Evolutionary conservation across 2,797 vertebrate genomes (phyloP), one percentile per base, ranked within the genome.

Genomic region (Rhinophrynus dorsalis): DNA sequence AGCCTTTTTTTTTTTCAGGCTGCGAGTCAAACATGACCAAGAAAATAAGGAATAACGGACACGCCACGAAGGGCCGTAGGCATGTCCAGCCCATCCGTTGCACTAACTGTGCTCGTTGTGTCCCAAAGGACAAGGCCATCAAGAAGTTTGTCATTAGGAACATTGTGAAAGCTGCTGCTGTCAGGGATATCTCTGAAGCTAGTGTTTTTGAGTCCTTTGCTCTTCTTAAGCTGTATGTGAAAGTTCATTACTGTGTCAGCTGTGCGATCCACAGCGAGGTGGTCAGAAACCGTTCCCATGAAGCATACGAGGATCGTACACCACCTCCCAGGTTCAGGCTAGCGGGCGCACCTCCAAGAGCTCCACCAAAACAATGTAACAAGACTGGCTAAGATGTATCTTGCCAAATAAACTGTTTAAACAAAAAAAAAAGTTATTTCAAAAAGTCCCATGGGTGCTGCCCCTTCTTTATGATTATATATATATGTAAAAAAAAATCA

Each of bases 61-160:
- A 94, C 21, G 94, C 95, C 18, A 97, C 97, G 86, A 97, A 97
- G 82, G 95, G 95, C 79, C 93, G 95, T 12, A 94, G 95, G 15
- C 95, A 96, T 0, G 93, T 97, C 76, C 96, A 97, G 90, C 93
- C 96, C 70, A 96, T 97, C 75, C 94, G 95, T 78, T 96, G 94
- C 86, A 96, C 95, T 51, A 97, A 96, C 85, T 98, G 96, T 65
- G 94, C 95, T 75, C 93, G 94, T 20, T 96, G 95, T 60, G 92
- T 96, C 29, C 94, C 95, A 40, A 96, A 97, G 81, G 95, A 97
- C 82, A 98, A 98, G 79, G 95, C 95, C 75, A 98, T 97, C 80
- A 97, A 97, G 87, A 98, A 97, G 75, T 97, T 98, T 1, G 95
- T 96, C 72, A 97, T 97, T 78, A 86, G 94, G 65, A 96, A 95